These are phyloP conservation scores for Hemaris fuciformis DNA, from an alignment of 2,888 invertebrate species.

Conservation along the genomic window DNA sequence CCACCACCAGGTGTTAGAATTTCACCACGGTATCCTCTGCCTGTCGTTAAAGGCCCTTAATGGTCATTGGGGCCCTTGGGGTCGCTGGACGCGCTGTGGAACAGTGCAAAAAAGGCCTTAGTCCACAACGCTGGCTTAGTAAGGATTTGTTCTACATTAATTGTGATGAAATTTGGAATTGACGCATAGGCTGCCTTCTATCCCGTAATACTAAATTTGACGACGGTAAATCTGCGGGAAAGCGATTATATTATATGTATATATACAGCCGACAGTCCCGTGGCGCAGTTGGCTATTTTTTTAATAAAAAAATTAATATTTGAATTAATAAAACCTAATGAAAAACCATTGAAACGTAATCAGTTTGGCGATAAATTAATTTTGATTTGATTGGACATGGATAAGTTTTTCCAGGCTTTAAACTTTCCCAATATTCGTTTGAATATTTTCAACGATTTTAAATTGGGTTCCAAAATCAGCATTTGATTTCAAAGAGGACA, in stretches of 20 bases:
- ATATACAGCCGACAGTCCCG: not conserved
- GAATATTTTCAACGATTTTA: not conserved
- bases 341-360: not conserved
- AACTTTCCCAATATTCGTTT: not conserved
- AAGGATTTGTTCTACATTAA: too few relatives aligned
- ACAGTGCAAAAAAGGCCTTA: too few relatives aligned
- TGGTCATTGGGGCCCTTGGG: too few relatives aligned
- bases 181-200: too few relatives aligned
- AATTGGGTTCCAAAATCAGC: not conserved
- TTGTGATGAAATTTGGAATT: too few relatives aligned
- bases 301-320: too few relatives aligned
- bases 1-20: too few relatives aligned
- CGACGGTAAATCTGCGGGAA: not conserved
- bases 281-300: too few relatives aligned
- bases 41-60: too few relatives aligned
- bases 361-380: not conserved
- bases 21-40: too few relatives aligned
- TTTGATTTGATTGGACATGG: not conserved
- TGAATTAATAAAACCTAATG: not conserved
- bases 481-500: not conserved
- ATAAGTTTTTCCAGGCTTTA: not conserved
- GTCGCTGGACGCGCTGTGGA: too few relatives aligned
- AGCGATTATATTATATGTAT: not conserved
- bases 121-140: too few relatives aligned
- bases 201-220: not conserved